Percentiles rank a stretch among this genome's conserved stretches.
phyloP scores from a whole-genome alignment of 2,113 vertebrate genomes.

The Hymenochirus boettgeri region DNA sequence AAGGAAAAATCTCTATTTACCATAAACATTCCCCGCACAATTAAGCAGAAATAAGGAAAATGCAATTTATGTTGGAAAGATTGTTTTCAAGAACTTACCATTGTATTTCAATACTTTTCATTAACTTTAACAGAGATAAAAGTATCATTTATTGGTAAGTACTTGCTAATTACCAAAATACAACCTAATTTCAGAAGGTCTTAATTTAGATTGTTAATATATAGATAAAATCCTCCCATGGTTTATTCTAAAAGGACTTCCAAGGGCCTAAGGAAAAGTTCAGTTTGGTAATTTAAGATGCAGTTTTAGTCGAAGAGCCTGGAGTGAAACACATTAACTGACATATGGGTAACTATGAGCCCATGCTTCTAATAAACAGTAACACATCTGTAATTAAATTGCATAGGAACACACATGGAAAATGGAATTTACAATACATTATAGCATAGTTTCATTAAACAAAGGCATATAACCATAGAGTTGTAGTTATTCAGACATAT shows the following conservation, averaged over 20 bases:
- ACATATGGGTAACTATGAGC: constrained; percentile 21
- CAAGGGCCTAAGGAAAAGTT: constrained; percentile 5
- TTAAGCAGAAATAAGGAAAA: no score
- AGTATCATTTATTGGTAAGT: background rate
- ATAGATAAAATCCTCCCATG: constrained; percentile 1
- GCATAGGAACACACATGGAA: background rate
- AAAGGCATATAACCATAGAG: no score
- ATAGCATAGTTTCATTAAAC: no score
- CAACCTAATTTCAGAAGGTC: background rate
- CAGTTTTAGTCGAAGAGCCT: constrained; percentile 5
- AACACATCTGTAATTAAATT: constrained; percentile 11
- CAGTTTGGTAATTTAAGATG: constrained; percentile 19
- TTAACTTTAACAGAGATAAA: background rate
- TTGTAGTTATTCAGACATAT: no score
- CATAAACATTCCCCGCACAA: no score
- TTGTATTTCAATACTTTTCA: background rate
- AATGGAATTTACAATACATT: background rate
- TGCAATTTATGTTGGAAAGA: no score
- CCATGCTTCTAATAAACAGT: constrained; percentile 3
- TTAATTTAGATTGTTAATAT: background rate
- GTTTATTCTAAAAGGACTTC: constrained; percentile 9
- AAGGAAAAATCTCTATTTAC: no score
- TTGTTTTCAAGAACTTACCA: background rate
- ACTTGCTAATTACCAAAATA: background rate
- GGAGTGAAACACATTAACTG: constrained; percentile 13